Evolutionary conservation across 2,888 invertebrate species (phyloP), one percentile per base, ranked within the genome.

Genomic region (Unio delphinus): DNA sequence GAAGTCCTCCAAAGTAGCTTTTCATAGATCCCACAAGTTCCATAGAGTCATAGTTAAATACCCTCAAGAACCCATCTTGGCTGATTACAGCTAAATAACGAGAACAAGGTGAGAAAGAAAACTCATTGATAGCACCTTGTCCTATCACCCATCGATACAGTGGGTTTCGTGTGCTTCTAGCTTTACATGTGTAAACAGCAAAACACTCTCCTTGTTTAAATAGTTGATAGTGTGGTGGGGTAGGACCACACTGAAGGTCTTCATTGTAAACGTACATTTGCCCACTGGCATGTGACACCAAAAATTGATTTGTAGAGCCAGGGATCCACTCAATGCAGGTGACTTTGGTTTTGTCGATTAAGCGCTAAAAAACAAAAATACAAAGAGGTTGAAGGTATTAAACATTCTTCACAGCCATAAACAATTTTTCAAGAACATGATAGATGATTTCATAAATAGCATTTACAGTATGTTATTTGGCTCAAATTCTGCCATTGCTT

Each of bases 261-360:
- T 98, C 98, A 91, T 98, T 98, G 91, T 99, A 99, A 68, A 99
- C 94, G 92, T 99, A 99, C 86, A 99, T 93, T 89, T 98, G 96
- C 28, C 99, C 99, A 72, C 97, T 97, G 75, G 95, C 94, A 91
- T 99, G 98, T 65, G 98, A 95, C 72, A 96, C 96, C 83, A 99
- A 92, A 91, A 99, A 99, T 84, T 97, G 92, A 88, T 96, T 96
- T 83, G 95, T 94, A 64, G 97, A 97, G 70, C 95, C 96, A 28
- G 99, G 99, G 82, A 99, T 94, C 99, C 99, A 99, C 87, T 95
- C 94, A 88, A 99, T 94, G 91, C 99, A 99, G 60, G 99, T 99
- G 84, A 99, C 97, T 87, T 95, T 94, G 64, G 94, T 95, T 91
- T 97, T 97, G 90, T 98, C 98, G 88, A 97, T 96, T 89, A 95